Conservation (phyloP, 2,797 vertebrate genomes). For the Margarornis squamiger region DNA sequence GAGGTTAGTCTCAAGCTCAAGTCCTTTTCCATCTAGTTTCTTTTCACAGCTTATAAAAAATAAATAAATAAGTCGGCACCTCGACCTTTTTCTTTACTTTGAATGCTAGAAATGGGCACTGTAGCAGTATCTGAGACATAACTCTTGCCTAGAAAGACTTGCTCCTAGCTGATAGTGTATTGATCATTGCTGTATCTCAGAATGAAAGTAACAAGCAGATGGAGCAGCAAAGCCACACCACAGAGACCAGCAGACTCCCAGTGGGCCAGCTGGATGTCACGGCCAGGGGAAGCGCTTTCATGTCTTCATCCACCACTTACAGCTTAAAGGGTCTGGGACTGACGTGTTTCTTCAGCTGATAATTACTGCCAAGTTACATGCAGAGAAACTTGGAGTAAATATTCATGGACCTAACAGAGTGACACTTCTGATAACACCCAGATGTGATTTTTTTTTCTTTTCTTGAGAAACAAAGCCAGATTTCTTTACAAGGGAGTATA, state of each 20-base stretch:
- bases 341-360: background rate
- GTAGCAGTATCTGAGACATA: background rate
- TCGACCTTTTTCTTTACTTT: constrained; percentile 3
- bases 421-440: background rate
- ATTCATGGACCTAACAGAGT: background rate
- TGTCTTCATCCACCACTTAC: background rate
- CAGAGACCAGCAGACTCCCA: background rate
- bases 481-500: background rate
- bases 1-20: background rate
- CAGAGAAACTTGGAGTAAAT: background rate
- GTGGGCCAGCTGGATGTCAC: background rate
- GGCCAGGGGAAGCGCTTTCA: background rate
- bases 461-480: background rate
- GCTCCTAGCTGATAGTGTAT: background rate
- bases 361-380: background rate
- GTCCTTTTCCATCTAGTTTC: background rate
- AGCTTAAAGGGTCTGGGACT: background rate
- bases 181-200: background rate
- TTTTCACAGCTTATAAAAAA: background rate
- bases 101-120: background rate
- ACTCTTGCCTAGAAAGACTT: background rate
- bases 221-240: background rate
- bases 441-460: background rate
- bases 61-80: background rate
- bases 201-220: background rate